These are phyloP conservation scores for Wasmannia auropunctata DNA, from an alignment of 1,140 invertebrate genomes.

Conservation along the genomic window DNA sequence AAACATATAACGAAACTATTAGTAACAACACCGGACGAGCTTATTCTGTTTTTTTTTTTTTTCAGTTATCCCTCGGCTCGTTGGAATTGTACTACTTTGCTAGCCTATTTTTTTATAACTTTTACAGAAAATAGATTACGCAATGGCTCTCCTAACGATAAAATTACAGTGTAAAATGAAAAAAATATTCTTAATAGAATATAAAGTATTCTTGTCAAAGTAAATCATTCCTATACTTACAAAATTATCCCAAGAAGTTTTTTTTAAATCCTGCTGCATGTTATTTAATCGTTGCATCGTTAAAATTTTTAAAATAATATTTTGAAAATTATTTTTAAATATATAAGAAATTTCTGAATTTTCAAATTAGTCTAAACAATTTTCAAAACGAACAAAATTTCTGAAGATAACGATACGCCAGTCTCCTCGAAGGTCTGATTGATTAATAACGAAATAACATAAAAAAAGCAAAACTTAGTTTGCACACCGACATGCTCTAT, in stretches of 20 bases:
- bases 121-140: neutral
- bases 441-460: neutral
- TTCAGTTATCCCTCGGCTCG: neutral
- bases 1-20: constrained; percentile 21
- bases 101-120: neutral
- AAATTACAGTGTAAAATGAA: neutral
- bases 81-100: neutral
- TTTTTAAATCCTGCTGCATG: neutral
- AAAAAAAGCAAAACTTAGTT: neutral
- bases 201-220: neutral
- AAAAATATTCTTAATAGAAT: no score
- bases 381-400: neutral
- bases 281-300: neutral
- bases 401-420: neutral
- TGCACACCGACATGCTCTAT: neutral
- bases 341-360: neutral
- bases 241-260: neutral
- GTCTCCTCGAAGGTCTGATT: neutral
- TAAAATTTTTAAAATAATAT: neutral
- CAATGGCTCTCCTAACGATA: neutral
- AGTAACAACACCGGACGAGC: neutral
- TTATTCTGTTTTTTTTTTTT: neutral
- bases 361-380: neutral
- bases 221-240: neutral
- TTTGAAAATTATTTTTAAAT: neutral